Evolutionary conservation across 2,888 invertebrate species (phyloP).

Genomic region (Drepana falcataria): DNA sequence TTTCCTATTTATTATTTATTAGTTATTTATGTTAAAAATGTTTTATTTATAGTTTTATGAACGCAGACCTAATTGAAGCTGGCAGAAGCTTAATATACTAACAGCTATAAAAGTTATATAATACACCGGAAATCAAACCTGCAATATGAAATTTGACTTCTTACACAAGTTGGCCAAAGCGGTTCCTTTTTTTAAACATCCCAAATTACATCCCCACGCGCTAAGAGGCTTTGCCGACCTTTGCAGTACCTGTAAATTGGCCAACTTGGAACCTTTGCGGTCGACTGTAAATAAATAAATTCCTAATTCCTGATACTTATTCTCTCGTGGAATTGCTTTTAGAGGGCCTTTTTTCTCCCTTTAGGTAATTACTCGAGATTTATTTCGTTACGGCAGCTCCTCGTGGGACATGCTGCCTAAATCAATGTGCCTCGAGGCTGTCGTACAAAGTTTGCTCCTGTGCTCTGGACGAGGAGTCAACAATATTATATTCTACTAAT

Average conservation of each 20-base stretch:
- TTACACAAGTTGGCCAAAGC: too few relatives aligned
- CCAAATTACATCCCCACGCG: not conserved
- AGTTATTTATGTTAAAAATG: too few relatives aligned
- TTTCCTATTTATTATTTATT: too few relatives aligned
- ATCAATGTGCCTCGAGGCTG: conserved; percentile 1
- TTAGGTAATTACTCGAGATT: conserved; percentile 8
- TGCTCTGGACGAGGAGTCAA: not conserved
- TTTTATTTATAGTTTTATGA: too few relatives aligned
- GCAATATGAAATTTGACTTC: too few relatives aligned
- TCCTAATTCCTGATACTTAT: conserved; percentile 20
- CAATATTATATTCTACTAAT: too few relatives aligned
- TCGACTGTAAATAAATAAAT: conserved; percentile 26
- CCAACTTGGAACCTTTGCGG: conserved; percentile 13
- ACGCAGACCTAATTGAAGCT: too few relatives aligned
- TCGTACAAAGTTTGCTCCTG: not conserved
- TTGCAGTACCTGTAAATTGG: conserved; percentile 11
- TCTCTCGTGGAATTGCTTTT: conserved; percentile 21
- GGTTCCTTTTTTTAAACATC: too few relatives aligned
- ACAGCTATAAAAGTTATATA: too few relatives aligned
- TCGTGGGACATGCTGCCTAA: not conserved
- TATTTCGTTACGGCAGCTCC: conserved; percentile 1
- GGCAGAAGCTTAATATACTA: too few relatives aligned
- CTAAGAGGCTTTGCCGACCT: not conserved
- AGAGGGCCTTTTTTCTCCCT: conserved; percentile 19
- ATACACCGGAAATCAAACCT: too few relatives aligned